Evolutionary conservation across 2,113 vertebrate genomes (phyloP), one percentile per base, ranked within the genome.

Genomic region (Protobothrops mucrosquamatus): DNA sequence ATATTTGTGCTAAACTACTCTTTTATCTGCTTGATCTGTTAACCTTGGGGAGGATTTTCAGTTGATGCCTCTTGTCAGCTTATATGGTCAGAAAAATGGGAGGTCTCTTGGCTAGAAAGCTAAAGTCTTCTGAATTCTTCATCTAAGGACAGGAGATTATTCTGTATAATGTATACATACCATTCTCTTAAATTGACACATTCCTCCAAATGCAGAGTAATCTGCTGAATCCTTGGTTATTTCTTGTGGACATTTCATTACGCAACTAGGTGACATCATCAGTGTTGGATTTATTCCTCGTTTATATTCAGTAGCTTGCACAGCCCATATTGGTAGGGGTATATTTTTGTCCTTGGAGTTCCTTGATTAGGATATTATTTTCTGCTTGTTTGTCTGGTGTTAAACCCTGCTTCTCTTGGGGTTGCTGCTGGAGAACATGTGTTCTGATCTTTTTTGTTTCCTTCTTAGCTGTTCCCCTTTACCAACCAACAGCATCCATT

Each of bases 61-160:
- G 54, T 34, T 86, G 56, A 55, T 7, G 4, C 48, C 81, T 46
- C 48, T 23, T 85, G n/a, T 93, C 91, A n/a, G 52, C 11, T 91
- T 86, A 91, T 95, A 48, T 89, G 69, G 92, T 94, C 87, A 61
- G 94, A 81, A 93, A 95, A 93, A 54, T 0, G 24, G 61, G 88
- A 59, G 91, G 56, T 39, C 92, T 95, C 92, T 94, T 93, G 95
- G 91, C 93, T 96, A 93, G 93, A 95, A 96, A 95, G 91, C 93
- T 92, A 61, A 96, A 94, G 94, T 91, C 95, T 93, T 95, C 96
- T 10, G 94, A 97, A 93, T 95, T 6, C 92, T 95, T 95, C 96
- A 94, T 96, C 92, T 97, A 96, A 95, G 96, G 95, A 92, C 88
- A 94, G 94, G 95, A 96, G 95, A 89, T 96, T 18, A 39, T 93